Conservation (phyloP, 2,113 vertebrate genomes). For the Cromileptes altivelis region DNA sequence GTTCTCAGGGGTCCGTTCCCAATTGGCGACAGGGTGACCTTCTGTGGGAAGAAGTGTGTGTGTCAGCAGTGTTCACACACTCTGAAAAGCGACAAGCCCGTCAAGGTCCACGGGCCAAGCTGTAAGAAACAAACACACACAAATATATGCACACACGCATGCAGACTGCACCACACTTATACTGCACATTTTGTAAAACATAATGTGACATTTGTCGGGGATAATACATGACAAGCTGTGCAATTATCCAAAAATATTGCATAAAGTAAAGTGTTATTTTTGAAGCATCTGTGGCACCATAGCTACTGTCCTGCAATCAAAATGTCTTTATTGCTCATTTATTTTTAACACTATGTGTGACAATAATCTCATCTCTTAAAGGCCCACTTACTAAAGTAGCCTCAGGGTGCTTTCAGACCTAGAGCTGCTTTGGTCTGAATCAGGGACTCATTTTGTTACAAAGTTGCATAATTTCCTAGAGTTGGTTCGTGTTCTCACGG, state of each 20-base stretch:
- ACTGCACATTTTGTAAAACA: background rate
- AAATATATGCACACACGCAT: background rate
- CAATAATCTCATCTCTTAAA: background rate
- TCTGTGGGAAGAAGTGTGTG: slow-evolving; percentile 97
- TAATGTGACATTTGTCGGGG: background rate
- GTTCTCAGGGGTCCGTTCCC: slow-evolving; percentile 93
- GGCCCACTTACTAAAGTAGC: background rate
- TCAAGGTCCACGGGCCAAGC: slow-evolving; percentile 97
- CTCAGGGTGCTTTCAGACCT: no score
- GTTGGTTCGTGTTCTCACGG: no score
- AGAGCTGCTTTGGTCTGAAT: no score
- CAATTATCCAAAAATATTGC: background rate
- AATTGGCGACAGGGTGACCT: slow-evolving; percentile 97
- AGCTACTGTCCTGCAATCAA: background rate
- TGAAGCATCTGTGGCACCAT: background rate
- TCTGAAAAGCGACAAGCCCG: slow-evolving; percentile 90
- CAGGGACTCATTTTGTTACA: no score
- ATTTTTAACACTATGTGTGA: no score
- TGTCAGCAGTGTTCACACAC: slow-evolving; percentile 96
- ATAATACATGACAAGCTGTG: slow-evolving; percentile 6
- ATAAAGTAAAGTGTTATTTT: background rate
- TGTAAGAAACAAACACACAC: slow-evolving; percentile 86
- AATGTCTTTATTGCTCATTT: no score
- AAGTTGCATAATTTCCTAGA: no score
- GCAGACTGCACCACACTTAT: background rate